phyloP scores from a whole-genome alignment of 2,113 vertebrate species.

The Holacanthus passer region DNA sequence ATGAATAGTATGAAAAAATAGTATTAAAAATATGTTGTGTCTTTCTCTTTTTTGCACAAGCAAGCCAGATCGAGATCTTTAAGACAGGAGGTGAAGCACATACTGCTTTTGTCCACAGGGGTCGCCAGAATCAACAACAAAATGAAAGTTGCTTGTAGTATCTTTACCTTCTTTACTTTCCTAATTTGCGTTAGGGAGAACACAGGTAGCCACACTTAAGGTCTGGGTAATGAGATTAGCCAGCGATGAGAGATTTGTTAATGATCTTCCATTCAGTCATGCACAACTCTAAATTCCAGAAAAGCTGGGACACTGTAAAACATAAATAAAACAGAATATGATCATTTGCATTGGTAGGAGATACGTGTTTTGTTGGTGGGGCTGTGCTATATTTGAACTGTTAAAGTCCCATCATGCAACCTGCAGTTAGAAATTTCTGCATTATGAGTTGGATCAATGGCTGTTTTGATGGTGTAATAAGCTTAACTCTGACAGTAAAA shows the following conservation, averaged over 20 bases:
- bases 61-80: too few relatives aligned
- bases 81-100: too few relatives aligned
- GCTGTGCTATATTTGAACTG: not conserved
- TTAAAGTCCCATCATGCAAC: not conserved
- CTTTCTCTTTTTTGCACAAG: too few relatives aligned
- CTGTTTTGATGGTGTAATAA: not conserved
- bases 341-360: not conserved
- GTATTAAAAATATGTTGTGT: too few relatives aligned
- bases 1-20: too few relatives aligned
- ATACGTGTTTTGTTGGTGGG: not conserved
- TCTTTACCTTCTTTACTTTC: not conserved
- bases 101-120: too few relatives aligned
- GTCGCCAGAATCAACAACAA: too few relatives aligned
- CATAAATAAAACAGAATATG: too few relatives aligned
- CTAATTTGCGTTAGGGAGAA: not conserved
- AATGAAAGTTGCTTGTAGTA: too few relatives aligned
- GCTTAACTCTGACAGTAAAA: not conserved
- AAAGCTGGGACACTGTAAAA: too few relatives aligned
- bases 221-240: slow-evolving; percentile 49
- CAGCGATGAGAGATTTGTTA: slow-evolving; percentile 30
- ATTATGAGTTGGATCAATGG: not conserved
- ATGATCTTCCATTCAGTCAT: slow-evolving; percentile 15
- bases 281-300: too few relatives aligned
- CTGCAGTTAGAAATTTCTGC: slow-evolving; percentile 19
- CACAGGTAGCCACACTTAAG: not conserved